Percentiles rank a stretch among this genome's conserved stretches.
These are phyloP conservation scores for Macrobrachium nipponense DNA, from an alignment of 1,140 invertebrate species.

Conservation along the genomic window DNA sequence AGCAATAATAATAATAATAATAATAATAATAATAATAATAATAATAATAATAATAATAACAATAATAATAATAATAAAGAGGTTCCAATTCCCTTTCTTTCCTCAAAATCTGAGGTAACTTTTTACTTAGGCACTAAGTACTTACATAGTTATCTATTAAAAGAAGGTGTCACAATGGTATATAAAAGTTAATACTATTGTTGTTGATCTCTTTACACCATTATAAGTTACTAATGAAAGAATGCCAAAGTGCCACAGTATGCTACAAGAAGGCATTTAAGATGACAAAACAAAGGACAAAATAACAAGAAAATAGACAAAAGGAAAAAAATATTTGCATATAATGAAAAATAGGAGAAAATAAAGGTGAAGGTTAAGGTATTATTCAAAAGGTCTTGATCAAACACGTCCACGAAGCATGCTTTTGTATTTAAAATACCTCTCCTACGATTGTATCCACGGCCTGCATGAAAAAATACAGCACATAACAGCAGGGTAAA, in stretches of 20 bases:
- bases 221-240: background rate
- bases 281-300: background rate
- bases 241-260: background rate
- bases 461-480: slow-evolving; percentile 39
- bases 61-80: slow-evolving; percentile 26
- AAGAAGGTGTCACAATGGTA: background rate
- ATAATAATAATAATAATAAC: slow-evolving; percentile 31
- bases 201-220: background rate
- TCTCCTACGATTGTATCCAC: slow-evolving; percentile 41
- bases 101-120: too few species aligned
- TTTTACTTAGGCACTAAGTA: too few species aligned
- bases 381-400: background rate
- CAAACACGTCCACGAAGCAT: background rate
- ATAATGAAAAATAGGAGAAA: background rate
- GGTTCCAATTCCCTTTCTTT: background rate
- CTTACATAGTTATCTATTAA: too few species aligned
- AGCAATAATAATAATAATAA: slow-evolving; percentile 14
- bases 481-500: slow-evolving; percentile 39
- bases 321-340: background rate
- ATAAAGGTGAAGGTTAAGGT: background rate
- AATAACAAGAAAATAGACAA: background rate
- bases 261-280: background rate
- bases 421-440: slow-evolving; percentile 27
- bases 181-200: background rate
- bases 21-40: slow-evolving; percentile 24